These are phyloP conservation scores for Labeo calbasu DNA, from an alignment of 2,797 vertebrate genomes.

Conservation along the genomic window DNA sequence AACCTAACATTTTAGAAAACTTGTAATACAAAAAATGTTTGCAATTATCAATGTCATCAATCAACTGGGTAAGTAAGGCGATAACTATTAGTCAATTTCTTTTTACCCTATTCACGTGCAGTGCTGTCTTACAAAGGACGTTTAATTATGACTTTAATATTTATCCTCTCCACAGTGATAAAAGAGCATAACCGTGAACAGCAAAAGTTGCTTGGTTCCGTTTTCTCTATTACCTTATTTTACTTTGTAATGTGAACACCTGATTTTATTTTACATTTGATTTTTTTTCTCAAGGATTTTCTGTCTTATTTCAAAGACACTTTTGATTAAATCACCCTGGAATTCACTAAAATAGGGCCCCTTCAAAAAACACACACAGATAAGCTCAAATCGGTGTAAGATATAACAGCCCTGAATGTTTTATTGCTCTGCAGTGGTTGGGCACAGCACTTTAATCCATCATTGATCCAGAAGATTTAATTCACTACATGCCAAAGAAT, in stretches of 20 bases:
- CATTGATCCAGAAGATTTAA: conserved; percentile 58
- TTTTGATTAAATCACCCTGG: neutral
- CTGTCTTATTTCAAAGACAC: neutral
- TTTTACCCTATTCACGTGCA: too few species aligned
- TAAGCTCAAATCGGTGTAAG: neutral
- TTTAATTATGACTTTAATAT: neutral
- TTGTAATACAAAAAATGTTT: too few species aligned
- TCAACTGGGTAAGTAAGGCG: too few species aligned
- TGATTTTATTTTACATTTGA: neutral
- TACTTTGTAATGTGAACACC: neutral
- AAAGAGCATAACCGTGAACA: neutral
- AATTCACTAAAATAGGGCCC: neutral
- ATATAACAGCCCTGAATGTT: neutral
- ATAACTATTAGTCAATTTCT: too few species aligned
- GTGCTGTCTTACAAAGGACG: neutral
- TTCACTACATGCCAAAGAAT: conserved; percentile 67
- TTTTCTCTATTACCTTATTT: neutral
- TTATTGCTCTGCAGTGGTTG: conserved; percentile 18
- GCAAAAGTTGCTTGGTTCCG: neutral
- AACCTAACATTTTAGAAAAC: too few species aligned
- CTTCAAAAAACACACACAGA: neutral
- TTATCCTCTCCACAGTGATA: neutral
- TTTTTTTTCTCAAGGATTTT: neutral
- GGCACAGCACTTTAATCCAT: neutral
- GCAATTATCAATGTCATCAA: too few species aligned